Evolutionary conservation across 2,113 vertebrate genomes (phyloP).

Genomic region (Bubo blakistoni): DNA sequence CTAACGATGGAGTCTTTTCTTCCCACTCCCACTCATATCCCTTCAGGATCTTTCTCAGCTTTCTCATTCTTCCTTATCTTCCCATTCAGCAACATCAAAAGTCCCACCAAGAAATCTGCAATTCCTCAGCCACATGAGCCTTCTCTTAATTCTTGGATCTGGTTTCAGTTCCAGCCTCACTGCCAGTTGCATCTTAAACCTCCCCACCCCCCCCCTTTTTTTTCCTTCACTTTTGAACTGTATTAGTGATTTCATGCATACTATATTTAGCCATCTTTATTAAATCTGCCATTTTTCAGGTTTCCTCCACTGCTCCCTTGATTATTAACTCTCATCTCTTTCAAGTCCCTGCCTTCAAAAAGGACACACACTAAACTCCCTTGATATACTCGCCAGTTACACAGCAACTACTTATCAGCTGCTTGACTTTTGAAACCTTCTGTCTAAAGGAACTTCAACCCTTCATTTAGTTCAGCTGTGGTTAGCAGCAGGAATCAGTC

Average conservation of each 20-base stretch:
- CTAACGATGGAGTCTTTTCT: not conserved
- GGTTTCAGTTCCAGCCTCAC: not conserved
- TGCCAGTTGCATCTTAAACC: not conserved
- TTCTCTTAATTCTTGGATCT: not conserved
- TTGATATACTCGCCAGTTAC: not conserved
- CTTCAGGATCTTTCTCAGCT: conserved; percentile 35
- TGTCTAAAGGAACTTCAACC: not conserved
- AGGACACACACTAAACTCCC: not conserved
- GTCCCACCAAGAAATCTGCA: not conserved
- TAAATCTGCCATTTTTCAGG: conserved; percentile 1
- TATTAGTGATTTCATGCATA: not conserved
- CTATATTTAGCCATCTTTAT: conserved; percentile 4
- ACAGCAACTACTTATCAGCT: not conserved
- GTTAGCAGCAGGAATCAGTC: not conserved
- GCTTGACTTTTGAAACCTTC: not conserved
- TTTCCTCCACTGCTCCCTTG: not conserved
- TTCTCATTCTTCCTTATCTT: conserved; percentile 23
- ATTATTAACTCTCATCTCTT: not conserved
- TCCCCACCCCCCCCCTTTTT: not conserved
- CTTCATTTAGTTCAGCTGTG: not conserved
- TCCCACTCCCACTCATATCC: conserved; percentile 47
- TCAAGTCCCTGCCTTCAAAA: not conserved
- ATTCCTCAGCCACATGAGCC: not conserved
- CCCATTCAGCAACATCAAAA: conserved; percentile 14
- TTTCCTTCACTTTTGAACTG: not conserved